Percentiles rank a stretch among this genome's conserved stretches.
Evolutionary conservation across 2,888 invertebrate genomes (phyloP).

Genomic region (Metacarcinus magister): DNA sequence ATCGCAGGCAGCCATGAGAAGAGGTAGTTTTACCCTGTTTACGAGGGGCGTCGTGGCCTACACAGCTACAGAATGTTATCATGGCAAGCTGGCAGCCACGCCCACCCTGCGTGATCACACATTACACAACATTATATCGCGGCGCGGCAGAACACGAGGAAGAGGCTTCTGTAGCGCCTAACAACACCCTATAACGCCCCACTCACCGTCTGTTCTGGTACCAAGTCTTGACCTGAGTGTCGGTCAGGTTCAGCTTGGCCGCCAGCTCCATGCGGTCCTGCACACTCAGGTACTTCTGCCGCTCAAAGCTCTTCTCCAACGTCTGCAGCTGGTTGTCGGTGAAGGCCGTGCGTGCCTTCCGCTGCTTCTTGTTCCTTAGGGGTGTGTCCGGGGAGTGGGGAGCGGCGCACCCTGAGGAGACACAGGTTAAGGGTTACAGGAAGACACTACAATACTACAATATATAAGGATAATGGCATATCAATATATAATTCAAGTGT

Average conservation of each 20-base stretch:
- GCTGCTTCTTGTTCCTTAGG: conserved; percentile 88
- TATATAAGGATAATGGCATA: not conserved
- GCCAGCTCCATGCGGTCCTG: conserved; percentile 95
- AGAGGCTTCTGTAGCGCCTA: conserved; percentile 90
- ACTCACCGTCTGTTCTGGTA: conserved; percentile 98
- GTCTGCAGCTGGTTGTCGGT: conserved; percentile 99
- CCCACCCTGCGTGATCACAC: not conserved
- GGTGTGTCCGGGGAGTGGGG: conserved; percentile 60
- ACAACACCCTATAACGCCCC: conserved; percentile 97
- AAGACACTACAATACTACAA: not conserved
- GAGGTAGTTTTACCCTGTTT: not conserved
- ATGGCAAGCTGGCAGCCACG: not conserved
- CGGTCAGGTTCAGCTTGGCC: conserved; percentile 88
- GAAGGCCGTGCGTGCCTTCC: conserved; percentile 98
- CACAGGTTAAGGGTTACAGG: not conserved
- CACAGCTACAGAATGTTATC: not conserved
- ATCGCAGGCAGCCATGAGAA: not conserved
- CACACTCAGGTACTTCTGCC: conserved; percentile 86
- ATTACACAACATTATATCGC: not conserved
- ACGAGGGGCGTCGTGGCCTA: conserved; percentile 15
- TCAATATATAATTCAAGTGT: not conserved
- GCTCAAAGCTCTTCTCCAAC: conserved; percentile 92
- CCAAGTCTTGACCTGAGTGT: conserved; percentile 98
- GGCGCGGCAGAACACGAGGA: not conserved
- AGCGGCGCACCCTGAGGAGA: conserved; percentile 38